Evolutionary conservation across 2,888 invertebrate genomes (phyloP), one percentile per base, ranked within the genome.

Genomic region (Reticulitermes lucifugus): DNA sequence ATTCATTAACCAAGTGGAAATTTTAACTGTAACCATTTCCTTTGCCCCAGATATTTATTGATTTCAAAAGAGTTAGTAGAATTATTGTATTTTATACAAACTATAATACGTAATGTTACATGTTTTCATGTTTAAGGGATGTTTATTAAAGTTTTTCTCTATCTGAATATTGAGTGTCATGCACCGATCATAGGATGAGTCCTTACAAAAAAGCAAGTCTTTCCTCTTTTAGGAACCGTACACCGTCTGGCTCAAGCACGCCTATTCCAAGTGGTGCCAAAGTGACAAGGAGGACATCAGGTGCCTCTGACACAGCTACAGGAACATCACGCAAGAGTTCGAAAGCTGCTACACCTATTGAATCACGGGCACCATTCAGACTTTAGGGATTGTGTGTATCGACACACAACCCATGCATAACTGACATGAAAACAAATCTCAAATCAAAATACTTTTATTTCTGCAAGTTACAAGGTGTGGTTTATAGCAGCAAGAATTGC

Each of bases 361-460:
- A 93, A 87, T 92, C 92, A 91, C 94, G 94, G 89, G 95, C 95
- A 92, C 95, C 95, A 88, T 95, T 95, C 93, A 93, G 95, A 92
- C 93, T 95, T 88, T 96, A 94, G 92, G 51, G 79, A 65, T 10
- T 18, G 41, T 22, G 29, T 73, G 73, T 73, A 41, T 73, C 25
- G 4, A 65, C 65, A 65, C 25, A 29, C 21, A 41, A 73, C 21
- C 73, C 22, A 21, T 73, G 2, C 41, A 21, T 41, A 46, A 46
- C n/a, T 21, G 77, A 43, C 43, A 12, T 9, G 35, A 46, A 46
- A 46, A 18, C 29, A 41, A 77, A n/a, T 46, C 25, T 65, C 65
- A 65, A 77, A 77, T 77, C 77, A 77, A 77, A 77, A 77, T 46
- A 46, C 22, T 21, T 25, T 77, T 46, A 10, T 77, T 77, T 41